phyloP scores from a whole-genome alignment of 2,888 invertebrate genomes.

The Rotaria sp. region DNA sequence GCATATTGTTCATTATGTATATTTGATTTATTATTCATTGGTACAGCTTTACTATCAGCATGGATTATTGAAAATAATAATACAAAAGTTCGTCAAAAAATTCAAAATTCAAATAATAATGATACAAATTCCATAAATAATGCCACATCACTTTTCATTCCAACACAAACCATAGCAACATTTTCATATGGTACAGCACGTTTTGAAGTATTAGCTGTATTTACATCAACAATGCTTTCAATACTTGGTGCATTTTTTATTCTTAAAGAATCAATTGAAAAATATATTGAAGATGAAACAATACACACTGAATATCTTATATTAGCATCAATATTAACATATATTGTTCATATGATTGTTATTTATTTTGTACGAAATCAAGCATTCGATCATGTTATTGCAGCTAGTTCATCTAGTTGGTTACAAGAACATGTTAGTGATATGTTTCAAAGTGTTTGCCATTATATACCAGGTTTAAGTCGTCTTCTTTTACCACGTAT shows the following conservation, averaged over 20 bases:
- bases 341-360: slow-evolving; percentile 33
- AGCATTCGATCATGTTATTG: slow-evolving; percentile 36
- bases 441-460: slow-evolving; percentile 28
- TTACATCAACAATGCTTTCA: slow-evolving; percentile 58
- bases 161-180: not conserved
- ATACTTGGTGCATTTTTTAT: slow-evolving; percentile 59
- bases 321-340: slow-evolving; percentile 24
- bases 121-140: not conserved
- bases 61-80: not conserved
- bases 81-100: not conserved
- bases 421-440: slow-evolving; percentile 40
- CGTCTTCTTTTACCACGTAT: slow-evolving; percentile 59
- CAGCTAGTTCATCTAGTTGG: slow-evolving; percentile 37
- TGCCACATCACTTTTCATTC: not conserved
- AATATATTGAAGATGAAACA: not conserved
- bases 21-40: slow-evolving; percentile 18
- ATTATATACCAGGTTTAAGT: slow-evolving; percentile 48
- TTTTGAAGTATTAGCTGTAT: slow-evolving; percentile 53
- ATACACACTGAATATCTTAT: not conserved
- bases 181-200: slow-evolving; percentile 20
- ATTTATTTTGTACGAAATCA: slow-evolving; percentile 34
- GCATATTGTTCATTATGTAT: slow-evolving; percentile 1
- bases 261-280: slow-evolving; percentile 52
- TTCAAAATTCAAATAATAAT: not conserved
- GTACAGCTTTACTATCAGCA: not conserved